These are phyloP conservation scores for Ditula angustiorana DNA, from an alignment of 2,888 invertebrate genomes.

Conservation along the genomic window DNA sequence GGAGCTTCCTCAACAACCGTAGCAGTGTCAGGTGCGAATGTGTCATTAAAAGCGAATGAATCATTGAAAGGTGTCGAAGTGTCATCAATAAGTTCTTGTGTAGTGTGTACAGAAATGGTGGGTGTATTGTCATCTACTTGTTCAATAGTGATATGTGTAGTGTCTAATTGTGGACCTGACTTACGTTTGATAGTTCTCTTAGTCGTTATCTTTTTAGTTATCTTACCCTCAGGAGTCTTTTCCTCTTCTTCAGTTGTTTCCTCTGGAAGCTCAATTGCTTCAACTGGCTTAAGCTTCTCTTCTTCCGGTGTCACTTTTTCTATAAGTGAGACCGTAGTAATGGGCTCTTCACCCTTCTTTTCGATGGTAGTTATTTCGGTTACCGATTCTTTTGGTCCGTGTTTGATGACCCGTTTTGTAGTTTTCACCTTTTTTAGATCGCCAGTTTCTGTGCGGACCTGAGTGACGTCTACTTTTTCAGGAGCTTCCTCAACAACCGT, in stretches of 20 bases:
- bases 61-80: conserved; percentile 48
- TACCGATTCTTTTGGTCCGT: conserved; percentile 70
- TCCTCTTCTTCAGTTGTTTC: conserved; percentile 35
- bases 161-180: conserved; percentile 49
- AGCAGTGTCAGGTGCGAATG: conserved; percentile 51
- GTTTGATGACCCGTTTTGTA: conserved; percentile 75
- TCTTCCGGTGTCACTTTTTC: conserved; percentile 62
- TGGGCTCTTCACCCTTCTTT: conserved; percentile 63
- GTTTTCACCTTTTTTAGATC: conserved; percentile 61
- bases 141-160: conserved; percentile 46
- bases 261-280: conserved; percentile 52
- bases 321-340: conserved; percentile 57
- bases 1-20: conserved; percentile 56
- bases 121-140: conserved; percentile 49
- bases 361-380: conserved; percentile 77
- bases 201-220: conserved; percentile 51
- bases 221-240: conserved; percentile 48
- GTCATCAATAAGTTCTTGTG: conserved; percentile 49
- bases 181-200: conserved; percentile 52
- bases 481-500: conserved; percentile 56
- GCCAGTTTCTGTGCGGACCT: conserved; percentile 64
- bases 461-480: conserved; percentile 65
- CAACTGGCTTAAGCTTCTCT: conserved; percentile 60
- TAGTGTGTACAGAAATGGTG: conserved; percentile 53
- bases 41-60: conserved; percentile 48